A percentile compares a stretch with the other conserved stretches of the same genome.
Evolutionary conservation across 2,113 vertebrate species (phyloP).

Genomic region (Cephalopterus ornatus): DNA sequence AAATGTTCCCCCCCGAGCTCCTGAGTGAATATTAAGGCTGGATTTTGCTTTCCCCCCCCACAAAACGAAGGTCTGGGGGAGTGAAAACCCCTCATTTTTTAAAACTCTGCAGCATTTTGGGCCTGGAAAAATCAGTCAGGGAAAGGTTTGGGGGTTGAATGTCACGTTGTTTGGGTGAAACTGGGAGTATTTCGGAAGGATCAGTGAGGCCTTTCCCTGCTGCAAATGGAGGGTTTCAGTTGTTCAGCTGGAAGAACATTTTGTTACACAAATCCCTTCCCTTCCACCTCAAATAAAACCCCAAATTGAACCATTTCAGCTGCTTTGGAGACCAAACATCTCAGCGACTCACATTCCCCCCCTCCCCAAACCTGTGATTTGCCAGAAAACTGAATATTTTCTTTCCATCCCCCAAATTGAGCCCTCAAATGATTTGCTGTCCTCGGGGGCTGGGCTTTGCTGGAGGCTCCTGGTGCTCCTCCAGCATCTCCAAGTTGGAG

Average conservation of each 20-base stretch:
- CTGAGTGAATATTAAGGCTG: neutral
- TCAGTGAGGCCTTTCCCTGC: neutral
- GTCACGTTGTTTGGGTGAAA: neutral
- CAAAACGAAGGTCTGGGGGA: neutral
- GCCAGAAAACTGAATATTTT: neutral
- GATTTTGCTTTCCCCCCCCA: neutral
- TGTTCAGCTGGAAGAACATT: neutral
- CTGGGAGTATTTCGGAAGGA: neutral
- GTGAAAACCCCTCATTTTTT: neutral
- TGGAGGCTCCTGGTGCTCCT: fast-evolving
- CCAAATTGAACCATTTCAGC: neutral
- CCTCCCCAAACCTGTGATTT: neutral
- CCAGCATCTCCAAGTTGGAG: neutral
- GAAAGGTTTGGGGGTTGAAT: neutral
- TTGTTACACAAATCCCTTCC: neutral
- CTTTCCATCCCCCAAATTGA: neutral
- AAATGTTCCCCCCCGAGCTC: neutral
- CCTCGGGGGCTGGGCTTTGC: neutral
- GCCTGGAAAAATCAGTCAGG: neutral
- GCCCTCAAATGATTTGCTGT: neutral
- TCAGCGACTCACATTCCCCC: neutral
- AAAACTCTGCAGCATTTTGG: neutral
- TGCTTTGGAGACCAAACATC: neutral
- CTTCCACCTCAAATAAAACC: too few species aligned
- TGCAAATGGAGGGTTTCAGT: neutral